phyloP scores from a whole-genome alignment of 2,113 vertebrate genomes.

The Megaptera novaeangliae region DNA sequence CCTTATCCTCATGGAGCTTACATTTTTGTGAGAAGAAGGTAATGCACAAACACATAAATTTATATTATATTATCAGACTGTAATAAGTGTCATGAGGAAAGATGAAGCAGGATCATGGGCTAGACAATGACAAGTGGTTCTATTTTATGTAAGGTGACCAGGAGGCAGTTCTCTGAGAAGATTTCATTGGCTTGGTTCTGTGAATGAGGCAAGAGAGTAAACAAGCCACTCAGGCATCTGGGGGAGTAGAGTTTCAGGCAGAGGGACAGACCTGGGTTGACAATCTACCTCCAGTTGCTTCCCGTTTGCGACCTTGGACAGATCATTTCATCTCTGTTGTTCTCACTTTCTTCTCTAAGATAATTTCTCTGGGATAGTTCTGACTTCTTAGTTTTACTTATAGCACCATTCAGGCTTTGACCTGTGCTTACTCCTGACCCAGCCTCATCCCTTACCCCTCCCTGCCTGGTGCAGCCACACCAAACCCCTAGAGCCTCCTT shows the following conservation, averaged over 20 bases:
- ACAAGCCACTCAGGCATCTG: rapidly evolving
- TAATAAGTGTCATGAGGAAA: background rate
- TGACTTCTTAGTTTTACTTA: background rate
- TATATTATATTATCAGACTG: background rate
- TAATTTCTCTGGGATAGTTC: background rate
- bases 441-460: background rate
- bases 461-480: background rate
- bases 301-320: background rate
- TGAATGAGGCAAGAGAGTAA: background rate
- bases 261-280: background rate
- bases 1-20: background rate
- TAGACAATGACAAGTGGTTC: background rate
- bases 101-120: background rate
- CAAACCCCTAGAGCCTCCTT: background rate
- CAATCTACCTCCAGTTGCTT: background rate
- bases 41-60: background rate
- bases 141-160: background rate
- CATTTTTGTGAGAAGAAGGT: background rate
- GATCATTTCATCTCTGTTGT: background rate
- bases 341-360: background rate
- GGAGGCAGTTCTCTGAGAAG: background rate
- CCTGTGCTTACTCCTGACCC: background rate
- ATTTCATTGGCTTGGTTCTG: background rate
- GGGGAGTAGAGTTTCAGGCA: background rate
- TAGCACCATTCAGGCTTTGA: background rate